Evolutionary conservation across 2,797 vertebrate genomes (phyloP).

Genomic region (Labeo calbasu): DNA sequence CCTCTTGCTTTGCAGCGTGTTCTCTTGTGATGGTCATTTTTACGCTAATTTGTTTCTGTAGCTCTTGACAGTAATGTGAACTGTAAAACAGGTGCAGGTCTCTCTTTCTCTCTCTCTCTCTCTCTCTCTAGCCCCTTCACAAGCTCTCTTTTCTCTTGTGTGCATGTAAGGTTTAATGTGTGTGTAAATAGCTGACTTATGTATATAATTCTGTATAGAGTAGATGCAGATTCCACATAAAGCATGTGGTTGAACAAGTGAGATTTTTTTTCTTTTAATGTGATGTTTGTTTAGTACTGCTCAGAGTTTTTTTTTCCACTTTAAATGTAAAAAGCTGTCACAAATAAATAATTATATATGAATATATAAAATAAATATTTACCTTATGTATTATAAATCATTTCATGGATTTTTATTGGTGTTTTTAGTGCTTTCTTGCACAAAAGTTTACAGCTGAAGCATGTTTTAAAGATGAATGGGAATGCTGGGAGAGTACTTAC

Average conservation of each 20-base stretch:
- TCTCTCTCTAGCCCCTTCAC: not conserved
- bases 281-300: slow-evolving; percentile 42
- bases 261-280: slow-evolving; percentile 47
- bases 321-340: slow-evolving; percentile 61
- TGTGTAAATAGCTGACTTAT: slow-evolving; percentile 53
- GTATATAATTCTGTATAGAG: slow-evolving; percentile 59
- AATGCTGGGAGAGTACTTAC: not conserved
- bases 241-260: slow-evolving; percentile 56
- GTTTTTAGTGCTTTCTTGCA: slow-evolving; percentile 7
- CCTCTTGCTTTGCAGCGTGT: slow-evolving; percentile 57
- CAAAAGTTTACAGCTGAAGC: slow-evolving; percentile 33
- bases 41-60: slow-evolving; percentile 46
- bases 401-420: slow-evolving; percentile 32
- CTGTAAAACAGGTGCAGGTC: slow-evolving; percentile 59
- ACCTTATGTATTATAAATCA: slow-evolving; percentile 52
- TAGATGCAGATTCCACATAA: slow-evolving; percentile 59
- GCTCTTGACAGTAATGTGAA: slow-evolving; percentile 60
- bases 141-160: slow-evolving; percentile 48
- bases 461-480: slow-evolving; percentile 69
- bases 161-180: slow-evolving; percentile 61
- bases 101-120: slow-evolving; percentile 47
- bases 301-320: slow-evolving; percentile 42
- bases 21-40: slow-evolving; percentile 54
- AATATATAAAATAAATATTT: slow-evolving; percentile 63
- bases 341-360: slow-evolving; percentile 48